Base-by-base conservation (phyloP, 92 coral and sea anemone species). In the Montipora capitata region DNA sequence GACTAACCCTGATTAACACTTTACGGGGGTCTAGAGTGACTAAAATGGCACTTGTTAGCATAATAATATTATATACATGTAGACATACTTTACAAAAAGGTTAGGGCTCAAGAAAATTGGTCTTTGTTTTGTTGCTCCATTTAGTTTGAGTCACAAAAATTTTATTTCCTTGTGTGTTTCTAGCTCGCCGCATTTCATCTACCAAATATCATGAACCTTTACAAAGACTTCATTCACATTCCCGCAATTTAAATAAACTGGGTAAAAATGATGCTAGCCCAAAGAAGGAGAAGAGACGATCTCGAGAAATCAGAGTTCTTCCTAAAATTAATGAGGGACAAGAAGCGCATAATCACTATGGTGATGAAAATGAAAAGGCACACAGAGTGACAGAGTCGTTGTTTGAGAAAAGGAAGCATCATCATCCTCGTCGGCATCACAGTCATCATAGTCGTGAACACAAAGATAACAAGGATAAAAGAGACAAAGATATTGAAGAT, bases 191-290 rank as follows among this genome's bases (percentile, higher is more conserved):
- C 18, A 82, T 90, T 44, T 75, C 61, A n/a, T 81, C 96, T 4
- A 72, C 94, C 48, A 93, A 84, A 15, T 90, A 90, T 83, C 96
- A 93, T 82, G 96, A 66, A 74, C 93, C 96, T 40, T 79, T 93
- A 68, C 93, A 83, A 9, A 89, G 94, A 59, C 52, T 93, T 59
- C 81, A 87, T 62, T 74, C 94, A 13, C 85, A 74, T 63, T 82
- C 77, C 59, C 73, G 72, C 10, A 88, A 85, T 38, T 16, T 81
- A 72, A 41, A 62, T 11, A 73, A 86, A 15, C 54, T 66, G 49
- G 88, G 75, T 62, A 92, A 85, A 79, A 75, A 61, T 16, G 81
- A 17, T 85, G 79, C 59, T n/a, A 69, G 79, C 77, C 59, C 64
- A 52, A 64, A 52, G 45, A 91, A 93, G 63, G 80, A 81, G 4